Evolutionary conservation across 2,888 invertebrate genomes (phyloP).

Genomic region (Ernsta delagoae): DNA sequence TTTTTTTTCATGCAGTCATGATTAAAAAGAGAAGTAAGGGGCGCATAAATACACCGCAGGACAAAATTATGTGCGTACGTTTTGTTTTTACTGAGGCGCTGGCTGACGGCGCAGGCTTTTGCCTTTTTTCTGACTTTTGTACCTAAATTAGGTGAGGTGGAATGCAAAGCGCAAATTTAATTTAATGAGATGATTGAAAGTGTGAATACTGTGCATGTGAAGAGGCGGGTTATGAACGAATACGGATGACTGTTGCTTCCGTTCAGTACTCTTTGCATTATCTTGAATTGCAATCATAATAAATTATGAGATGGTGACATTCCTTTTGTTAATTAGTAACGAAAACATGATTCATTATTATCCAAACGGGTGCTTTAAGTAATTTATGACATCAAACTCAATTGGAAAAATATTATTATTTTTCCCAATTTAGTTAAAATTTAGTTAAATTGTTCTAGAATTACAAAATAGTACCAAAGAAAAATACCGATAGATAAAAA

Average conservation of each 20-base stretch:
- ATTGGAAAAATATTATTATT: no score
- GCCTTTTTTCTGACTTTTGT: constrained; percentile 15
- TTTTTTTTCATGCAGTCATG: constrained; percentile 40
- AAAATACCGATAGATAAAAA: no score
- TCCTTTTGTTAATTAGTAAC: neutral
- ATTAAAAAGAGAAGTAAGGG: constrained; percentile 37
- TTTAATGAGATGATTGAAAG: constrained; percentile 19
- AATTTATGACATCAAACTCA: no score
- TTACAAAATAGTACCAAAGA: no score
- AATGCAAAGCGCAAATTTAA: constrained; percentile 6
- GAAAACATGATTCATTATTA: neutral
- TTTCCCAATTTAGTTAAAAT: no score
- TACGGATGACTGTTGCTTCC: neutral
- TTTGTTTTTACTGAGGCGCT: constrained; percentile 12
- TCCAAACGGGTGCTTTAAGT: no score
- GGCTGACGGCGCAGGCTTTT: constrained; percentile 9
- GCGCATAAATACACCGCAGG: constrained; percentile 27
- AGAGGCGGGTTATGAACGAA: neutral
- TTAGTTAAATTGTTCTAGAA: no score
- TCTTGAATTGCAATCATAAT: neutral
- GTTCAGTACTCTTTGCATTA: neutral
- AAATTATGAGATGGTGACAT: neutral
- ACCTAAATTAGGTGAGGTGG: constrained; percentile 28
- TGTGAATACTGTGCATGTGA: neutral
- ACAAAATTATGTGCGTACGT: constrained; percentile 24